Conservation (phyloP, 2,113 vertebrate species). For the Nothoprocta perdicaria region DNA sequence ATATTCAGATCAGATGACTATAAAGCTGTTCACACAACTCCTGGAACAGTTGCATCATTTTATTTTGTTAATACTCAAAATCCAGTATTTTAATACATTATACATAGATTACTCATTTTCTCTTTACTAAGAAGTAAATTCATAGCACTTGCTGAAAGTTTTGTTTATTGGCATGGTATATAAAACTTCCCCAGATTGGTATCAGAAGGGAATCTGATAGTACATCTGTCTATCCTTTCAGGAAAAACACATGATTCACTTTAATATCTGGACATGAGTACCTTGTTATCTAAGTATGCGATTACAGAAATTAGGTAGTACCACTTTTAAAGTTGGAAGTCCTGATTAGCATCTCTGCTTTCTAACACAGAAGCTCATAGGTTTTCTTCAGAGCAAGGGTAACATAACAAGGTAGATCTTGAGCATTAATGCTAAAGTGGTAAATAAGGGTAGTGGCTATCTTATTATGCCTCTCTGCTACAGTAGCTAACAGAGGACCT, state of each 20-base stretch:
- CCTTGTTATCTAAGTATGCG: not conserved
- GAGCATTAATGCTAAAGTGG: not conserved
- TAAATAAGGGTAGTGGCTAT: not conserved
- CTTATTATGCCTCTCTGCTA: not conserved
- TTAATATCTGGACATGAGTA: not conserved
- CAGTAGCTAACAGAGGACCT: not conserved
- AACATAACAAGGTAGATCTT: not conserved
- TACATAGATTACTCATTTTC: not conserved
- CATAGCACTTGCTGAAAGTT: not conserved
- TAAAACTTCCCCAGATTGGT: not conserved
- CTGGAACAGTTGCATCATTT: not conserved
- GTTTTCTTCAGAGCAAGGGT: not conserved
- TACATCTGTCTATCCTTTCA: not conserved
- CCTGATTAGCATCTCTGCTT: not conserved
- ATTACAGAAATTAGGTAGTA: not conserved
- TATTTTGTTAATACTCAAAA: not conserved
- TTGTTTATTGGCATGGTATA: not conserved
- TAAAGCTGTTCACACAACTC: not conserved
- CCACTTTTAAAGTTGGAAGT: rapidly evolving
- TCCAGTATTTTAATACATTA: not conserved
- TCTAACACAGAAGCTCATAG: not conserved
- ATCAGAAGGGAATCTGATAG: not conserved
- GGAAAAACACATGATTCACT: not conserved
- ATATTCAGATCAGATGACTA: not conserved
- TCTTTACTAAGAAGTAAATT: not conserved